Conservation (phyloP, 2,888 invertebrate species). For the Archaeoteleia sp. region DNA sequence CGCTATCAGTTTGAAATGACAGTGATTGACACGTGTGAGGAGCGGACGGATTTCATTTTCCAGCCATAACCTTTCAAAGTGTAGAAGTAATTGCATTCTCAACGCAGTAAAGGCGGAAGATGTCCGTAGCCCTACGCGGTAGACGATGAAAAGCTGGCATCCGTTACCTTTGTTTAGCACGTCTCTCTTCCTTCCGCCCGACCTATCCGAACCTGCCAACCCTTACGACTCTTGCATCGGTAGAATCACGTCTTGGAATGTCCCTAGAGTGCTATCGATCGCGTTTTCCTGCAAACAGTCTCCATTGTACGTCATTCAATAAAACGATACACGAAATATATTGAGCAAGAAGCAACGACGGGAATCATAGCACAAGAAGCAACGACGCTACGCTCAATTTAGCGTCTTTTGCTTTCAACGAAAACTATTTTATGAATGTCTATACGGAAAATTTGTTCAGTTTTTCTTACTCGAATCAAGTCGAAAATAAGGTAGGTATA, state of each 20-base stretch:
- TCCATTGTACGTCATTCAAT: constrained; percentile 45
- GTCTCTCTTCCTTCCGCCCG: constrained; percentile 23
- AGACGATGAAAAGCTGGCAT: constrained; percentile 19
- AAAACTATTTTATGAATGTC: too few species aligned
- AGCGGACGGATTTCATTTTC: constrained; percentile 38
- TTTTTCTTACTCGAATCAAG: too few species aligned
- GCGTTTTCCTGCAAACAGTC: constrained; percentile 37
- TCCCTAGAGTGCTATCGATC: constrained; percentile 41
- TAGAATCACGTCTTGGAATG: too few species aligned
- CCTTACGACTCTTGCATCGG: constrained; percentile 25
- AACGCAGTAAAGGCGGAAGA: constrained; percentile 38
- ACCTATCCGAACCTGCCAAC: constrained; percentile 29
- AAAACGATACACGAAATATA: constrained; percentile 41
- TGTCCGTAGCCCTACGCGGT: constrained; percentile 9
- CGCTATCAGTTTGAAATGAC: constrained; percentile 4
- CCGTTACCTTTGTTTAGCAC: constrained; percentile 28
- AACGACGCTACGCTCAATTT: constrained; percentile 30
- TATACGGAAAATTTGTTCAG: too few species aligned
- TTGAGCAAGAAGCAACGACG: constrained; percentile 32
- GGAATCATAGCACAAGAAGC: too few species aligned
- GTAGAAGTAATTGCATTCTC: constrained; percentile 48
- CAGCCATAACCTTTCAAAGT: constrained; percentile 47
- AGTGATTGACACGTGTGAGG: constrained; percentile 25
- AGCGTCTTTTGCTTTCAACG: constrained; percentile 39
- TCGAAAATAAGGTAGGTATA: too few species aligned